Evolutionary conservation across 1,140 invertebrate genomes (phyloP), one percentile per base, ranked within the genome.

Genomic region (Drosophila eugracilis): DNA sequence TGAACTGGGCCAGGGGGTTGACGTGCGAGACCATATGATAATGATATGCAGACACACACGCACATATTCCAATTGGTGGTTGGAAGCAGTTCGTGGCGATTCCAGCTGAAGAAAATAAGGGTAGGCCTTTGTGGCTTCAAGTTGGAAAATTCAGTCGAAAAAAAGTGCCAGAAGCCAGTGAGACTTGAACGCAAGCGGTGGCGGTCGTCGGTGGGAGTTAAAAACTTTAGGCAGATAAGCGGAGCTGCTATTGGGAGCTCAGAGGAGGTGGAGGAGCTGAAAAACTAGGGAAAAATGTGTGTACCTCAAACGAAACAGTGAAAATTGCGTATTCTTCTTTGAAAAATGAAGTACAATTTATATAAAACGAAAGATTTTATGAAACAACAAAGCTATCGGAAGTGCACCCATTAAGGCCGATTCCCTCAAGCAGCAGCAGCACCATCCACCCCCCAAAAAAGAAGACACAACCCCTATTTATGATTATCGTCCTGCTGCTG

Each of bases 401-500:
- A 52, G 63, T 41, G 44, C 55, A 26, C 7, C 32, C 22, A 19
- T 22, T 37, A 49, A 48, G 30, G 22, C 34, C 24, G 21, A 63
- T 32, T 21, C 17, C n/a, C 26, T 49, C 17, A 14, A 22, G n/a
- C 12, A 21, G 6, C 39, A 41, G 48, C 22, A 45, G 19, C 28
- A 42, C n/a, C 10, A 14, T 5, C 36, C 14, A 9, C 15, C 36
- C 15, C 14, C n/a, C 9, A 17, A 36, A 30, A n/a, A 34, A 45
- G 12, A 6, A 30, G 30, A 83, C 62, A 60, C 41, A 47, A 41
- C 73, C 60, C 71, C 77, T 78, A 86, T 65, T 62, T 83, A 91
- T 91, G 90, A 90, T 91, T 91, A 90, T 91, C 86, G 89, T 91
- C 41, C 59, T 91, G 74, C 70, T 91, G 53, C 75, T 91, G 77